Evolutionary conservation across 2,797 vertebrate species (phyloP), one percentile per base, ranked within the genome.

Genomic region (Sebastes ruberrimus): DNA sequence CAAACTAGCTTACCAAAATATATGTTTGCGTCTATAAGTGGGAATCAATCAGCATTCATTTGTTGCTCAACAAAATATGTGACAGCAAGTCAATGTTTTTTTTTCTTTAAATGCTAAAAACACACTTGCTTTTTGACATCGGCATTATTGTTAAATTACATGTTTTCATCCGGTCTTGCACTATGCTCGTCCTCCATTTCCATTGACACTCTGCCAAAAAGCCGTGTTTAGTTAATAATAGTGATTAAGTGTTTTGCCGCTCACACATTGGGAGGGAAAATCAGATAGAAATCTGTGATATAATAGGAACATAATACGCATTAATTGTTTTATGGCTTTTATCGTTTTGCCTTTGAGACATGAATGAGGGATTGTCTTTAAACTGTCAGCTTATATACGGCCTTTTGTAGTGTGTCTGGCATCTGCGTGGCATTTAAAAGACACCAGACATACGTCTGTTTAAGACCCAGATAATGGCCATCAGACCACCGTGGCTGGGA

Each of bases 341-440:
- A 77, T 67, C 20, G 2, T 35, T 82, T 71, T 56, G 38, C 74
- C 64, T 71, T 59, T 75, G 66, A 82, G 68, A 80, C 46, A 57
- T 76, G 38, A 84, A 86, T 82, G 33, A 80, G 33, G 66, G 49
- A 49, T 76, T 85, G 49, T 74, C 68, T 83, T 82, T 25, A 69
- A 82, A 67, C 72, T 80, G 73, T 78, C 69, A 80, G 52, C n/a
- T 76, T 62, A 77, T 59, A 1, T 70, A 53, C 72, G 33, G 69
- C 56, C 70, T 84, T 86, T 83, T 20, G 66, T 68, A n/a, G 63
- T 46, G 77, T 46, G 71, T 78, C 79, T 87, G 83, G 89, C 84
- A 89, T 92, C 86, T 89, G 89, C 7, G 46, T 83, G 80, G 60
- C 81, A 81, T 92, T 93, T 89, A 90, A 87, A 87, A 91, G 80